Base-by-base conservation (phyloP, 2,113 vertebrate species). In the Arvicanthis niloticus region DNA sequence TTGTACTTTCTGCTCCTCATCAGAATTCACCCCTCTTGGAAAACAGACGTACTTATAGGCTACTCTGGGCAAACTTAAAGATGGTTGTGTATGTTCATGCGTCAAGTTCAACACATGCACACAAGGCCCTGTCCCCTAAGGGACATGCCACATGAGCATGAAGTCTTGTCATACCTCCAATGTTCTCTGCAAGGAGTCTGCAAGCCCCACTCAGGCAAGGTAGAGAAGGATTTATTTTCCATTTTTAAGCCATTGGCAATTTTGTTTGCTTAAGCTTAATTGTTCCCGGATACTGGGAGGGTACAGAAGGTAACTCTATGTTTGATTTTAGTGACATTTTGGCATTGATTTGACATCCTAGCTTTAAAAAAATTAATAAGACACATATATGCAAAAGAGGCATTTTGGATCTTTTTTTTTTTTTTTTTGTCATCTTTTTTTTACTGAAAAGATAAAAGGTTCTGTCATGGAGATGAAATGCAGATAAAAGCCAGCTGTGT, bases 1-100 rank as follows among this genome's bases (percentile, higher is more conserved):
- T 98, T 95, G 88, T 94, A 84, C 95, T 97, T 91, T 97, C 96
- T 96, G 97, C 97, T 98, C 97, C 89, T 98, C 97, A 96, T 98
- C 96, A 97, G 94, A 94, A 95, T 86, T 94, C 86, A 96, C 93
- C 95, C 93, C 78, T 97, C 90, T 94, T 56, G 60, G 86, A 97
- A 98, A 97, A 88, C 90, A 95, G 97, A 96, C 34, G 75, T 51
- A 88, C 80, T 95, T 96, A 76, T 24, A 77, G 93, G 96, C 94
- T 86, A 89, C 86, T 81, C 78, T 17, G 94, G 88, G 90, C 91
- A 75, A 48, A 67, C 90, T 95, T 95, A 84, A 95, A 96, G 94
- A 97, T 1, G n/a, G 90, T 93, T 89, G 94, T 62, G 60, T 89
- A 90, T 80, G 89, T 62, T 73, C 60, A 1, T 42, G 21, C 88